Evolutionary conservation across 1,140 invertebrate species (phyloP).

Genomic region (Anastrepha ludens): DNA sequence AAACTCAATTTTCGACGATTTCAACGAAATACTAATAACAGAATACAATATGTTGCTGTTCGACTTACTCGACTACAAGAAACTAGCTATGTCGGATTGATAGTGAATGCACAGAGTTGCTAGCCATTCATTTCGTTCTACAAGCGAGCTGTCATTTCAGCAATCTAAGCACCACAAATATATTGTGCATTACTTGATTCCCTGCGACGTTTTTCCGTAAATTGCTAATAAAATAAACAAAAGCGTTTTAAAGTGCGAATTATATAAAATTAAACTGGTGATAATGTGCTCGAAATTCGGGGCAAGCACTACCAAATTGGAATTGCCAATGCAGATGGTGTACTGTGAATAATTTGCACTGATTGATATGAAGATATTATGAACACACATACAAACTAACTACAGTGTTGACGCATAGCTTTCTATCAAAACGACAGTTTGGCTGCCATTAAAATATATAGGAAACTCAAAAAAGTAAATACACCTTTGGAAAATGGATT

Average conservation of each 20-base stretch:
- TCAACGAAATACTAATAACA: too few species aligned
- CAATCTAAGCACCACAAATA: too few species aligned
- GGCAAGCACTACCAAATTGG: too few species aligned
- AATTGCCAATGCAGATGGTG: background rate
- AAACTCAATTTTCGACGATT: too few species aligned
- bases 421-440: background rate
- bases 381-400: background rate
- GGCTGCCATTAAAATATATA: background rate
- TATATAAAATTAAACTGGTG: too few species aligned
- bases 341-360: background rate
- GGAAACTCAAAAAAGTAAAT: background rate
- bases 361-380: background rate
- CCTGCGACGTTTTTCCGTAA: too few species aligned
- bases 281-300: too few species aligned
- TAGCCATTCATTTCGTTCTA: background rate
- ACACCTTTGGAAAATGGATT: constrained; percentile 23
- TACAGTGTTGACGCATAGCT: background rate
- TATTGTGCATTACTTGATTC: too few species aligned
- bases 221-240: too few species aligned
- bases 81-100: background rate
- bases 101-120: background rate
- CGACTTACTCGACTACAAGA: too few species aligned
- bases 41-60: too few species aligned
- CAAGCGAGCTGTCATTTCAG: constrained; percentile 1
- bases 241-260: too few species aligned